Percentiles rank a stretch among this genome's conserved stretches.
Evolutionary conservation across 2,888 invertebrate genomes (phyloP).

Genomic region (Trachelus stipa): DNA sequence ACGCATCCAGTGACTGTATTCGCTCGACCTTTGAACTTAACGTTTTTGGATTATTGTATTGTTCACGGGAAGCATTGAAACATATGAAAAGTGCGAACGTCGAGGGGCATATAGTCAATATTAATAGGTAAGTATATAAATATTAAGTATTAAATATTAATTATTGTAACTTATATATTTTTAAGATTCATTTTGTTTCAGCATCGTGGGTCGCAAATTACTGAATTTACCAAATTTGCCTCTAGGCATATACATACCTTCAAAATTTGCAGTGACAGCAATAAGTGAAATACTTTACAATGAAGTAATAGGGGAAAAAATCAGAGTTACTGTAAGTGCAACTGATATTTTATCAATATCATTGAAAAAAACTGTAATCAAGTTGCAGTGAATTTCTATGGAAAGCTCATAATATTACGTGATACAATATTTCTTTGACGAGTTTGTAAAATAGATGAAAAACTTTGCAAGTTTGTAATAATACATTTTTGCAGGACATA

Average conservation of each 20-base stretch:
- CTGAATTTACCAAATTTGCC: constrained; percentile 56
- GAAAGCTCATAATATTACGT: neutral
- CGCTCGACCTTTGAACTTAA: constrained; percentile 39
- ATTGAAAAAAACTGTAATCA: no score
- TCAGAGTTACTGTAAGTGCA: constrained; percentile 42
- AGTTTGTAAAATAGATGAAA: neutral
- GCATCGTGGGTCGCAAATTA: constrained; percentile 66
- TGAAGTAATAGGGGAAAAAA: constrained; percentile 65
- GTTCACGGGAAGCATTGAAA: constrained; percentile 45
- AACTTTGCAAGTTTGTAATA: neutral
- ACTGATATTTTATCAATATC: neutral
- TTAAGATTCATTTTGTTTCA: constrained; percentile 16
- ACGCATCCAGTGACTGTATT: no score
- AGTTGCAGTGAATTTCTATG: no score
- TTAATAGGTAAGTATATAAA: constrained; percentile 39
- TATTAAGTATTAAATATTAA: neutral
- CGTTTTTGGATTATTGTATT: constrained; percentile 50
- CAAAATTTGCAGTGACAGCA: constrained; percentile 72
- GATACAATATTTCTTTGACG: constrained; percentile 6
- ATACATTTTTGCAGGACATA: constrained; percentile 68
- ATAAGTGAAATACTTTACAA: constrained; percentile 70
- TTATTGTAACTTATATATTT: no score
- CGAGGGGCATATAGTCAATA: constrained; percentile 46
- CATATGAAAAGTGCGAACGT: constrained; percentile 44
- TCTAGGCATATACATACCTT: constrained; percentile 70